Conservation (phyloP, 2,113 vertebrate genomes). For the Anolis carolinensis region DNA sequence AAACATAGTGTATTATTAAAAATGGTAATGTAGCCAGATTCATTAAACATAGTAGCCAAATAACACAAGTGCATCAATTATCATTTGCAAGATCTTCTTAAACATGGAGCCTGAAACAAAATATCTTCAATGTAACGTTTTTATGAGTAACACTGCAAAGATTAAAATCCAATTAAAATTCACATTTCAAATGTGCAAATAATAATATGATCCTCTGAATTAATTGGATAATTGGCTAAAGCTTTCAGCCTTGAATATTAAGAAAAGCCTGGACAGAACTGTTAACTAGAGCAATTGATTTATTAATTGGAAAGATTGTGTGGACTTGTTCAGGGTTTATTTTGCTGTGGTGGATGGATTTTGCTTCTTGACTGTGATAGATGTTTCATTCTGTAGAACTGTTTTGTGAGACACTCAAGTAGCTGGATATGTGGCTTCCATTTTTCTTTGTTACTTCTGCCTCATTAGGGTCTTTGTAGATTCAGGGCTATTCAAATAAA, state of each 20-base stretch:
- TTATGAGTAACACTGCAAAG: background rate
- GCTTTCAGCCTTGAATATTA: background rate
- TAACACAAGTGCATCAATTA: background rate
- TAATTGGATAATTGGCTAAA: background rate
- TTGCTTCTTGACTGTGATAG: background rate
- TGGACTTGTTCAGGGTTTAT: background rate
- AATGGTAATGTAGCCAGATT: background rate
- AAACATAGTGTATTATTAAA: background rate
- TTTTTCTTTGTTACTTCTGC: background rate
- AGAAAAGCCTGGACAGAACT: background rate
- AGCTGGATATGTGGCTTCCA: background rate
- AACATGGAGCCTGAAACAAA: background rate
- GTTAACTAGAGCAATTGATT: slow-evolving; percentile 1
- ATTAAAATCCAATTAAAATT: slow-evolving; percentile 5
- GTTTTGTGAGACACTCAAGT: background rate
- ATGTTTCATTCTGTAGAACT: background rate
- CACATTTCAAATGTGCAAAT: slow-evolving; percentile 5
- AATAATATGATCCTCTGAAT: slow-evolving; percentile 1
- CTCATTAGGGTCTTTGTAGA: background rate
- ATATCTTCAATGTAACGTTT: background rate
- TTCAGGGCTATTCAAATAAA: background rate
- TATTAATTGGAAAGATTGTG: background rate
- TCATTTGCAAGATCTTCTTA: background rate
- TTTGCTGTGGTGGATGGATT: background rate
- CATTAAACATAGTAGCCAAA: background rate